These are phyloP conservation scores for Sarcophaga caerulescens DNA, from an alignment of 2,888 invertebrate species.

Conservation along the genomic window DNA sequence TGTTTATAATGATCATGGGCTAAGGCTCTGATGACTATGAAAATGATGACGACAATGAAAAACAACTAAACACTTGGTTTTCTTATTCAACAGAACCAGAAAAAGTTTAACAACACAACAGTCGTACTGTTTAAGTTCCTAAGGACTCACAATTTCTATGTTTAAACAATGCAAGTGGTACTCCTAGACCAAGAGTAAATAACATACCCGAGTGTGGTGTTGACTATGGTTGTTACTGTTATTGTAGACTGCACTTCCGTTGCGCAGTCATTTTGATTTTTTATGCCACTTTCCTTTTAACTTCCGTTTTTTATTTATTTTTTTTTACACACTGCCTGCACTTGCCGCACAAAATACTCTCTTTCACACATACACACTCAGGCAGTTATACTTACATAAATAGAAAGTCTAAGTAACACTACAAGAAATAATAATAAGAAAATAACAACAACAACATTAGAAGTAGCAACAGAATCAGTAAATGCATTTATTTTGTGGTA, in stretches of 20 bases:
- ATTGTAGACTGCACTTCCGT: slow-evolving; percentile 64
- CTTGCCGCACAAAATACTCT: not conserved
- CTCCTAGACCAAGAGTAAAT: slow-evolving; percentile 43
- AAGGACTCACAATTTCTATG: not conserved
- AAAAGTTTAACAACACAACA: slow-evolving; percentile 8
- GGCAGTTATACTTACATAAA: no score
- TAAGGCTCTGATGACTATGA: slow-evolving; percentile 35
- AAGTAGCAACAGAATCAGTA: no score
- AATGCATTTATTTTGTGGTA: no score
- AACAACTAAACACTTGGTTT: slow-evolving; percentile 36
- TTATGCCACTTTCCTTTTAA: slow-evolving; percentile 51
- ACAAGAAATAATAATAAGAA: no score
- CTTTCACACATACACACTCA: no score
- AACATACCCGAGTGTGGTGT: slow-evolving; percentile 26
- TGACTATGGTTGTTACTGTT: slow-evolving; percentile 18
- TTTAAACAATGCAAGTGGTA: not conserved
- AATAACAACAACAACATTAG: no score
- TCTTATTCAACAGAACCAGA: not conserved
- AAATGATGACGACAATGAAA: slow-evolving; percentile 45
- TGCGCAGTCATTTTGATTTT: slow-evolving; percentile 63
- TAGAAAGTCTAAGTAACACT: no score
- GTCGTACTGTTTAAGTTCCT: slow-evolving; percentile 39
- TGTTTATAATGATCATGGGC: not conserved
- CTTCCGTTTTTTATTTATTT: slow-evolving; percentile 50
- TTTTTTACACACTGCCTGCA: slow-evolving; percentile 25